A percentile compares a stretch with the other conserved stretches of the same genome.
phyloP scores from a whole-genome alignment of 2,888 invertebrate genomes.

The Hirtodrosophila trivittata region DNA sequence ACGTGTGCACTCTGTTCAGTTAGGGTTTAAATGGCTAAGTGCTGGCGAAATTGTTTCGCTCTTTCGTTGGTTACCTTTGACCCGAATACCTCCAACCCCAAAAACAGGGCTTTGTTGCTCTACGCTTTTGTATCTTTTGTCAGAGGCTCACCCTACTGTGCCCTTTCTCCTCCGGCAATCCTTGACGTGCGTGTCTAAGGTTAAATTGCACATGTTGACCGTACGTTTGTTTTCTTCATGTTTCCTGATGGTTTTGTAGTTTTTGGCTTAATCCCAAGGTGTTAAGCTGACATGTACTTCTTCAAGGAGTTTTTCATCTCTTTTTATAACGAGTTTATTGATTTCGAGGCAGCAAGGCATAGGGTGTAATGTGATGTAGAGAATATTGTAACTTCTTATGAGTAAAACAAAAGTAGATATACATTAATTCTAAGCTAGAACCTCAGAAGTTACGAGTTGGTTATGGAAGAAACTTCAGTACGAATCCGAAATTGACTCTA shows the following conservation, averaged over 20 bases:
- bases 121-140: conserved; percentile 24
- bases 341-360: conserved; percentile 6
- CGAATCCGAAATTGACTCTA: background rate
- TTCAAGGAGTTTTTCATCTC: conserved; percentile 10
- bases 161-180: background rate
- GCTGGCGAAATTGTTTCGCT: conserved; percentile 75
- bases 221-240: conserved; percentile 49
- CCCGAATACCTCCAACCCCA: conserved; percentile 4
- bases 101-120: conserved; percentile 22
- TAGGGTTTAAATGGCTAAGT: conserved; percentile 76
- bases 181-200: conserved; percentile 56
- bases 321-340: conserved; percentile 37
- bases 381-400: too few relatives aligned
- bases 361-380: too few relatives aligned
- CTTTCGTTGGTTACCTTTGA: conserved; percentile 55
- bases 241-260: conserved; percentile 44
- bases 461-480: background rate
- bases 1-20: conserved; percentile 72
- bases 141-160: background rate
- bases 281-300: conserved; percentile 52
- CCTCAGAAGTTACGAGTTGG: too few relatives aligned
- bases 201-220: conserved; percentile 67
- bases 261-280: conserved; percentile 55
- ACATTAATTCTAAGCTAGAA: too few relatives aligned
- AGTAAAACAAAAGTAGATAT: too few relatives aligned